A percentile compares a stretch with the other conserved stretches of the same genome.
Conservation (phyloP, 2,797 vertebrate species). For the Rhabdophis nuchalis region DNA sequence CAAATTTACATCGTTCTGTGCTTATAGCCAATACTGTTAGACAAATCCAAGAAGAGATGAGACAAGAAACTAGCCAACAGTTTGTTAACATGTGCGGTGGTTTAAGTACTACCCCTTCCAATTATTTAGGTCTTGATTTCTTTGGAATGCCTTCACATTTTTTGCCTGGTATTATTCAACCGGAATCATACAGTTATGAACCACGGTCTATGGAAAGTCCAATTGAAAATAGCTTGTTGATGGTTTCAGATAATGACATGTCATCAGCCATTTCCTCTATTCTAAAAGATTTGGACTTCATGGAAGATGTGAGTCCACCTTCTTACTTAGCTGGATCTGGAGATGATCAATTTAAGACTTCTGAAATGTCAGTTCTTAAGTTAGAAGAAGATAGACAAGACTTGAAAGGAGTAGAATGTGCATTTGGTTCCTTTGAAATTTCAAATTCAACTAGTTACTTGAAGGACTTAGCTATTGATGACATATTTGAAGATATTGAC, state of each 20-base stretch:
- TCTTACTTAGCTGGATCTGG: slow-evolving; percentile 70
- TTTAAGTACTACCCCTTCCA: slow-evolving; percentile 44
- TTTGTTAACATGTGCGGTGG: slow-evolving; percentile 51
- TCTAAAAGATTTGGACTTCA: slow-evolving; percentile 72
- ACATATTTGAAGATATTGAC: slow-evolving; percentile 88
- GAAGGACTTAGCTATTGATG: slow-evolving; percentile 81
- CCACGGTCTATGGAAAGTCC: slow-evolving; percentile 61
- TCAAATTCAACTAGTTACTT: slow-evolving; percentile 81
- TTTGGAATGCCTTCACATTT: slow-evolving; percentile 57
- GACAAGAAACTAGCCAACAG: slow-evolving; percentile 67
- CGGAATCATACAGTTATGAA: slow-evolving; percentile 56
- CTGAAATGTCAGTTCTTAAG: slow-evolving; percentile 54
- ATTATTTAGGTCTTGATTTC: slow-evolving; percentile 58
- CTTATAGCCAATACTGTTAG: slow-evolving; percentile 84
- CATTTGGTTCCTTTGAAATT: slow-evolving; percentile 76
- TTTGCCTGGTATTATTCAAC: slow-evolving; percentile 59
- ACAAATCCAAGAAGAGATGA: slow-evolving; percentile 85
- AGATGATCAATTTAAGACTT: slow-evolving; percentile 63
- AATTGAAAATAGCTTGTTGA: slow-evolving; percentile 62
- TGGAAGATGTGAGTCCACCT: slow-evolving; percentile 70
- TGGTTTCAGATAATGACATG: slow-evolving; percentile 60
- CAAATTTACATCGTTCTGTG: slow-evolving; percentile 83
- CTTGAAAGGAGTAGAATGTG: slow-evolving; percentile 67
- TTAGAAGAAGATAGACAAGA: slow-evolving; percentile 63
- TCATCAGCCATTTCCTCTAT: slow-evolving; percentile 69